A percentile compares a stretch with the other conserved stretches of the same genome.
Conservation (phyloP, 2,113 vertebrate species). For the Meles meles region DNA sequence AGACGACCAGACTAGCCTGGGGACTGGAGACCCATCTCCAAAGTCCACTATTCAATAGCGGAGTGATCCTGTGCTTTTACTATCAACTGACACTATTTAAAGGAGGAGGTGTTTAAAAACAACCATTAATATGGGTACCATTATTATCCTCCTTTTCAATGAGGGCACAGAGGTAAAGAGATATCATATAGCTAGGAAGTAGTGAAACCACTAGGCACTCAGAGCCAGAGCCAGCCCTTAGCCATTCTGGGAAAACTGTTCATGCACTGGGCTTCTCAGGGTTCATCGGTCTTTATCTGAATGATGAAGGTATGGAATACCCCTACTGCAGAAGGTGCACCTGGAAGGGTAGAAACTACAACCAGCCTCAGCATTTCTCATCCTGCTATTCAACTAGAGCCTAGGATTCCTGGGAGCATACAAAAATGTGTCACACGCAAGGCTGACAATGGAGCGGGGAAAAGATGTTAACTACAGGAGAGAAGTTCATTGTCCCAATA, state of each 20-base stretch:
- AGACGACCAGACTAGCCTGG: not conserved
- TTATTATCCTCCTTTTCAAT: not conserved
- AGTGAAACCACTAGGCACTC: not conserved
- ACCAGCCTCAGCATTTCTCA: not conserved
- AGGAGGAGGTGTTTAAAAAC: not conserved
- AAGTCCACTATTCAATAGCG: not conserved
- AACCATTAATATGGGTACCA: not conserved
- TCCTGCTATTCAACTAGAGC: not conserved
- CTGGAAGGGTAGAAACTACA: not conserved
- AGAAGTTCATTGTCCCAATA: not conserved
- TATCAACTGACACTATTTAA: not conserved
- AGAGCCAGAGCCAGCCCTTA: not conserved
- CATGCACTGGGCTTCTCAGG: not conserved
- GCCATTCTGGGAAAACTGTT: not conserved
- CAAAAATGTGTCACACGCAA: not conserved
- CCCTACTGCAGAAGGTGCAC: not conserved
- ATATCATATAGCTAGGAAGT: not conserved
- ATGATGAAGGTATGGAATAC: not conserved
- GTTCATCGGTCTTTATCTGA: not conserved
- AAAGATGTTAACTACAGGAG: not conserved
- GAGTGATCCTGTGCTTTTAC: not conserved
- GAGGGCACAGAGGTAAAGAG: not conserved
- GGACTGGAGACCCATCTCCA: not conserved
- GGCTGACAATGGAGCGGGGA: not conserved
- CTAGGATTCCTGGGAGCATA: not conserved